phyloP scores from a whole-genome alignment of 2,797 vertebrate genomes.

The Enteromius fasciolatus region DNA sequence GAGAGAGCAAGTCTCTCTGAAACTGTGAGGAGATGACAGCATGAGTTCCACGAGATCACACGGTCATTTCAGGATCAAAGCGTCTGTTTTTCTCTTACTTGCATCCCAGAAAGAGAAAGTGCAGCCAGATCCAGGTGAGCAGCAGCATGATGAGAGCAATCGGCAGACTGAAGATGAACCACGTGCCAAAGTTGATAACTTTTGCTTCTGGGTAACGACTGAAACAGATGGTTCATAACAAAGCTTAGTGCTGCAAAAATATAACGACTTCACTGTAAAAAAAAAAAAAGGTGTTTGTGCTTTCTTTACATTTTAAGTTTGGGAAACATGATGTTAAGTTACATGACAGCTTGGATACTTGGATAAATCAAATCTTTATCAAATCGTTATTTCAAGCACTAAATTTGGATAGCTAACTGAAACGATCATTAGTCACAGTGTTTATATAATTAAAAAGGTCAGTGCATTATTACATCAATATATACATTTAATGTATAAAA shows the following conservation, averaged over 20 bases:
- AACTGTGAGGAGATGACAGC: conserved; percentile 67
- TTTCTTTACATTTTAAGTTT: neutral
- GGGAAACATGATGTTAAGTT: neutral
- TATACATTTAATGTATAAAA: neutral
- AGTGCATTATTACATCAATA: neutral
- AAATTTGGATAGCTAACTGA: neutral
- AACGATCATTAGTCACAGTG: neutral
- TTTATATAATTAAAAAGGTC: neutral
- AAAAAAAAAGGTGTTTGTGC: neutral
- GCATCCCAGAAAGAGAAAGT: conserved; percentile 95
- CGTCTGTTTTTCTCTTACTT: conserved; percentile 81
- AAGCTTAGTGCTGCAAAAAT: neutral
- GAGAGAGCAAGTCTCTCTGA: conserved; percentile 93
- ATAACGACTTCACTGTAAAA: neutral
- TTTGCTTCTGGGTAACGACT: conserved; percentile 95
- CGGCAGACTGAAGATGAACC: conserved; percentile 98
- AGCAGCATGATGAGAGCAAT: conserved; percentile 94
- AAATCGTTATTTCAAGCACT: too few species aligned
- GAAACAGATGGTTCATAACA: conserved; percentile 38
- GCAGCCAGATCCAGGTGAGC: conserved; percentile 97
- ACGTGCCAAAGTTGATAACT: conserved; percentile 96
- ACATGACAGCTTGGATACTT: neutral
- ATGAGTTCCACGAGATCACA: neutral
- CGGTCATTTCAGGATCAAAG: neutral
- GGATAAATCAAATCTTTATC: neutral